A percentile compares a stretch with the other conserved stretches of the same genome.
Conservation (phyloP, 2,113 vertebrate species). For the Marmota monax region DNA sequence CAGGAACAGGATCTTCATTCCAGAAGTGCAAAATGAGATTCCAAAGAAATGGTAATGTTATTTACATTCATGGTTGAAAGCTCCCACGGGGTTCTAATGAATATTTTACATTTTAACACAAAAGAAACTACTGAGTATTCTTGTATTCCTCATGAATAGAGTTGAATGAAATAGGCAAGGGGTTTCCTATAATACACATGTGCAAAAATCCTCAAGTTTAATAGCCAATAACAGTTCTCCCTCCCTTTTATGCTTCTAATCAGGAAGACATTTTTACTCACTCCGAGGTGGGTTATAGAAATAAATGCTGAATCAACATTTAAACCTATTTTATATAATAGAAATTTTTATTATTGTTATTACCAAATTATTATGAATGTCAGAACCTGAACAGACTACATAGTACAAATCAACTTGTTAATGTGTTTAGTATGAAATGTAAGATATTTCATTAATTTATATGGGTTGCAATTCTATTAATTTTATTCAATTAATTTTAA, state of each 20-base stretch:
- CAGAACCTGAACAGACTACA: not conserved
- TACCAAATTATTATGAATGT: not conserved
- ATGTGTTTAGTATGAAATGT: not conserved
- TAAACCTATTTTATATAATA: not conserved
- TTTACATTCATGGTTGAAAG: not conserved
- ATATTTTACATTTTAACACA: not conserved
- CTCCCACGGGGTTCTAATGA: not conserved
- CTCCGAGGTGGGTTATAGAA: not conserved
- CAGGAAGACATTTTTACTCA: not conserved
- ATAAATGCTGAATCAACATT: not conserved
- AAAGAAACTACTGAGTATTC: not conserved
- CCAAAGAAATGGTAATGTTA: not conserved
- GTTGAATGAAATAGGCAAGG: not conserved
- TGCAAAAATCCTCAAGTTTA: slow-evolving; percentile 1
- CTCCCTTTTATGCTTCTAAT: not conserved
- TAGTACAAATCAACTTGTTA: not conserved
- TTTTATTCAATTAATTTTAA: slow-evolving; percentile 39
- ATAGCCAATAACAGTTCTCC: not conserved
- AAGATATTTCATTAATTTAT: not conserved
- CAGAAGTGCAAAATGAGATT: not conserved
- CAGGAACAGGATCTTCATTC: not conserved
- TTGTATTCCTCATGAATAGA: not conserved
- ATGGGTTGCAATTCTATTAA: not conserved
- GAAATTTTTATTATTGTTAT: not conserved
- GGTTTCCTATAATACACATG: not conserved